A percentile compares a stretch with the other conserved stretches of the same genome.
These are phyloP conservation scores for Prolemur simus DNA, from an alignment of 2,113 vertebrate genomes.

Conservation along the genomic window DNA sequence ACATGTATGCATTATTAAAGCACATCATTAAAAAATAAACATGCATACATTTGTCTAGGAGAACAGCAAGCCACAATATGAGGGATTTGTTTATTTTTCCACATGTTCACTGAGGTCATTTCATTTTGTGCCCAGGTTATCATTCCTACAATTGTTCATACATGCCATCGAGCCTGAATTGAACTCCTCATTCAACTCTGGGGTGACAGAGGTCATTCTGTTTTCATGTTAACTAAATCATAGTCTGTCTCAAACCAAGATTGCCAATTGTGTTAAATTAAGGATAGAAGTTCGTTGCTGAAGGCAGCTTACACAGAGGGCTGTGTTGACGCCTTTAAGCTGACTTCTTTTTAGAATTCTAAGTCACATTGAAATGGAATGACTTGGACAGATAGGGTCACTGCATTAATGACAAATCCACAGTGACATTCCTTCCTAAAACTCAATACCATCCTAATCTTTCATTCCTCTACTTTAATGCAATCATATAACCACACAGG, in stretches of 20 bases:
- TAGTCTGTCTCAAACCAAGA: neutral
- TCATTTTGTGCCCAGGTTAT: neutral
- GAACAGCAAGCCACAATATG: neutral
- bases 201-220: conserved; percentile 60
- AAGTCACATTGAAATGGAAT: conserved; percentile 74
- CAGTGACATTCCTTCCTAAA: conserved; percentile 46
- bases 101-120: neutral
- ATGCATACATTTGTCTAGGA: neutral
- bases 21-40: neutral
- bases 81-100: neutral
- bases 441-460: conserved; percentile 67
- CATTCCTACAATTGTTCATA: neutral
- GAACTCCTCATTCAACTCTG: conserved; percentile 15
- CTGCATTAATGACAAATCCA: conserved; percentile 72
- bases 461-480: conserved; percentile 67
- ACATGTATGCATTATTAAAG: neutral
- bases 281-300: neutral
- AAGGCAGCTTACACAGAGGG: neutral
- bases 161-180: rapidly evolving
- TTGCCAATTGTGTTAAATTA: conserved; percentile 22
- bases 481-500: conserved; percentile 53
- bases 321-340: conserved; percentile 55
- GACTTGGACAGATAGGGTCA: conserved; percentile 68
- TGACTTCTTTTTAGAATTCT: conserved; percentile 68
- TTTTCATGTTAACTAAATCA: conserved; percentile 54